phyloP scores from a whole-genome alignment of 2,888 invertebrate species.

The Drosophila maculinotata region DNA sequence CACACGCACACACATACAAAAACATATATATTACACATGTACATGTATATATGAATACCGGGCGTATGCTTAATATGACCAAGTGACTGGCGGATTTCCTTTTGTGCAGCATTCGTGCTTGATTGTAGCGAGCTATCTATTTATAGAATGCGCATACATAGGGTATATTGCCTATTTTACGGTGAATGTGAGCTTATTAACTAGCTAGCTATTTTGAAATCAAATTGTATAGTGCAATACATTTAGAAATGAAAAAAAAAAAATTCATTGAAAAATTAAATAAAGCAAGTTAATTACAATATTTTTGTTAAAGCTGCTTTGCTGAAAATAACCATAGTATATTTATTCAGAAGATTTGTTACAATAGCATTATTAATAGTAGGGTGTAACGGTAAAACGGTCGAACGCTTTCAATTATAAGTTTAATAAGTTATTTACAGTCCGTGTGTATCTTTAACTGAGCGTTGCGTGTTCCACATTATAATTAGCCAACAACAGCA shows the following conservation, averaged over 20 bases:
- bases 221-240: too few species aligned
- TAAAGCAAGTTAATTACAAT: too few species aligned
- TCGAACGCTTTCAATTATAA: neutral
- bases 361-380: too few species aligned
- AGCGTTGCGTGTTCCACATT: conserved; percentile 68
- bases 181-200: neutral
- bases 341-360: too few species aligned
- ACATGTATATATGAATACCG: conserved; percentile 22
- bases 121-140: conserved; percentile 34
- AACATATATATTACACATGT: neutral
- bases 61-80: conserved; percentile 71
- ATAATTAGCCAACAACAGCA: conserved; percentile 62
- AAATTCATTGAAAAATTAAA: too few species aligned
- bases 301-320: too few species aligned
- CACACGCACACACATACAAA: conserved; percentile 1
- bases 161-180: neutral
- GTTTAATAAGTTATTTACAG: conserved; percentile 34
- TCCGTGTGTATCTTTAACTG: conserved; percentile 48
- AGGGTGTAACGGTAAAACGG: conserved; percentile 13
- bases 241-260: too few species aligned
- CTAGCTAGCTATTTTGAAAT: too few species aligned
- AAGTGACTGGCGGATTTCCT: conserved; percentile 74
- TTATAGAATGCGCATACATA: conserved; percentile 8
- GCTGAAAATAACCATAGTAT: too few species aligned
- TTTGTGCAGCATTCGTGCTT: conserved; percentile 46